A percentile compares a stretch with the other conserved stretches of the same genome.
phyloP scores from a whole-genome alignment of 2,113 vertebrate species.

The Saccopteryx leptura region DNA sequence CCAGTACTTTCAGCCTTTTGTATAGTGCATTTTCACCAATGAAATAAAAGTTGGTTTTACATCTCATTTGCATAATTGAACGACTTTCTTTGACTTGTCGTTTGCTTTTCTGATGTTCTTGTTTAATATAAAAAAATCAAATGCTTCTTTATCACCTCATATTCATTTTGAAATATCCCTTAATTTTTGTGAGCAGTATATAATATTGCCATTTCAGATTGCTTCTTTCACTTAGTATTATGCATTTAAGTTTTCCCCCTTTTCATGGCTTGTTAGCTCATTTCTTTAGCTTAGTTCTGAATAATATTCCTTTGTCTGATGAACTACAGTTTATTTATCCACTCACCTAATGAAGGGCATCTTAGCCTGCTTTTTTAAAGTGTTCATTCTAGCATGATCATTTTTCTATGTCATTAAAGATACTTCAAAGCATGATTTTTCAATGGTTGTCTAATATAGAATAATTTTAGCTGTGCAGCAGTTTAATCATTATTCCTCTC shows the following conservation, averaged over 20 bases:
- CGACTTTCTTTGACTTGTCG: too few species aligned
- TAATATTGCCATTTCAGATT: neutral
- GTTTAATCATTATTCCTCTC: neutral
- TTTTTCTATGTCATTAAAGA: neutral
- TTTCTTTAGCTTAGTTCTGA: neutral
- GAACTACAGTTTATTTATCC: neutral
- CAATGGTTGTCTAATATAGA: neutral
- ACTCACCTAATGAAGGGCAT: neutral
- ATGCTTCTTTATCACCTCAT: too few species aligned
- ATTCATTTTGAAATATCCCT: too few species aligned
- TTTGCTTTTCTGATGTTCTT: too few species aligned
- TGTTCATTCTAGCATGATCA: neutral
- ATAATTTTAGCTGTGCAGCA: neutral
- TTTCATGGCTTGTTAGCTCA: neutral
- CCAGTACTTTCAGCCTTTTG: too few species aligned
- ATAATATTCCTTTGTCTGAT: neutral
- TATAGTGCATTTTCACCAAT: too few species aligned
- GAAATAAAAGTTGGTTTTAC: too few species aligned
- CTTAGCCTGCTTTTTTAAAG: neutral
- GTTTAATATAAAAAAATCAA: too few species aligned
- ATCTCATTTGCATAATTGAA: too few species aligned
- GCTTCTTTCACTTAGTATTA: neutral
- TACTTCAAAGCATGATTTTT: conserved; percentile 24
- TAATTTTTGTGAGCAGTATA: too few species aligned
- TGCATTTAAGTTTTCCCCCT: neutral